Evolutionary conservation across 2,797 vertebrate species (phyloP), one percentile per base, ranked within the genome.

Genomic region (Graptemys geographica): DNA sequence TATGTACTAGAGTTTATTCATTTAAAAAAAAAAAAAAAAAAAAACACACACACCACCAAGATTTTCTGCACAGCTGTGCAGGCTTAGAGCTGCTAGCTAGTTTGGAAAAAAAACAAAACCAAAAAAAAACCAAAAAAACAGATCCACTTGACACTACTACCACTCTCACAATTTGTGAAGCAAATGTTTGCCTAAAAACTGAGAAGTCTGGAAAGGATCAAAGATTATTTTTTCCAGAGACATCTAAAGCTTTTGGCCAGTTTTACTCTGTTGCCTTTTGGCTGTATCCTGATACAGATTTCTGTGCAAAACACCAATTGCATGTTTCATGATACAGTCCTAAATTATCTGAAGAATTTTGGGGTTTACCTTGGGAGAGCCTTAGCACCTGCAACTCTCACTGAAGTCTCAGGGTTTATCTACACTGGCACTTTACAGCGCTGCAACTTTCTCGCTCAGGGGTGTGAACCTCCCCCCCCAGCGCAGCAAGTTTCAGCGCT

Each of bases 1-100:
- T 92, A 86, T 85, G 7, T 49, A 65, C 76, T 1, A 93, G 84
- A 90, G 49, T 90, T 56, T 93, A 69, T 83, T 92, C 59, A 83
- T 84, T 93, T 93, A 55, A 90, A 76, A 81, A 69, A 93, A 51
- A 5, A 15, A 5, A 1, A 49, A 13, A 4, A 13, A 13, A 51
- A 51, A 51, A 15, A 41, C 41, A 41, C 41, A 41, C 11, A 11
- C 41, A 96, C 94, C 57, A 37, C 65, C 51, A 81, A 37, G 44
- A 74, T 87, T 87, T 96, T 95, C 90, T 86, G 80, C 92, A 89
- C 69, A 87, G 84, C 79, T 86, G 57, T 79, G 52, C 78, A 96
- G 96, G 55, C 74, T 74, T 56, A 92, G 94, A 79, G 86, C 78
- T 94, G 84, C 53, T 92, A 89, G 80, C n/a, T 89, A 37, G 23